Evolutionary conservation across 2,113 vertebrate genomes (phyloP), one percentile per base, ranked within the genome.

Genomic region (Emydura subglobosa): DNA sequence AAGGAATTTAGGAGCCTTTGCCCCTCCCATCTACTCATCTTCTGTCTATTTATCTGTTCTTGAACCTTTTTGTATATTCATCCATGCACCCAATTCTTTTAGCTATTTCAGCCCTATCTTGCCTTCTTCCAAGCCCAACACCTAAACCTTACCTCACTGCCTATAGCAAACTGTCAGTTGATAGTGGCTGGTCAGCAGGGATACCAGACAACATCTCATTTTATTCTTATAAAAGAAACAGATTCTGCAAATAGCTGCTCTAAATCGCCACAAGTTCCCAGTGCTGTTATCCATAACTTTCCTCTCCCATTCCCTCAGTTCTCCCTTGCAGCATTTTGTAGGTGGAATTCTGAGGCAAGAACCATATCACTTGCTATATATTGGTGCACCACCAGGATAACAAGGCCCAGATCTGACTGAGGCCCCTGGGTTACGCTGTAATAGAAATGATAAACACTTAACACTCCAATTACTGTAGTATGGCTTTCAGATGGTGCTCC

Each of bases 1-100:
- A 89, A 94, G 95, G 96, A 96, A 96, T 96, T 97, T 97, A 27
- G 74, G 24, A 94, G 94, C 95, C 81, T 47, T 96, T 87, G 96
- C 39, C 39, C 42, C 65, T 97, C 74, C 95, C 94, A 94, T 93
- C 96, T 94, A 95, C 89, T 96, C 91, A 55, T 84, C 93, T 91
- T 85, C 87, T 95, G 95, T 94, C 97, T 82, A 96, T 93, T 91
- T 94, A 85, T 53, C 65, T 19, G 7, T 95, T 92, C 95, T 94
- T 92, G 95, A 97, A 90, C 85, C 79, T 84, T 81, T 85, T 91
- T 95, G 92, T 34, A 21, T 21, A 72, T 72, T 39, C 85, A 47
- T 21, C 79, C 80, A 81, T 49, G 8, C 22, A 49, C 24, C 31
- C 44, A 59, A 21, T 6, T 65, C 80, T 79, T 81, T 85, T 89